Evolutionary conservation across 2,888 invertebrate genomes (phyloP).

Genomic region (Drosophila helvetica): DNA sequence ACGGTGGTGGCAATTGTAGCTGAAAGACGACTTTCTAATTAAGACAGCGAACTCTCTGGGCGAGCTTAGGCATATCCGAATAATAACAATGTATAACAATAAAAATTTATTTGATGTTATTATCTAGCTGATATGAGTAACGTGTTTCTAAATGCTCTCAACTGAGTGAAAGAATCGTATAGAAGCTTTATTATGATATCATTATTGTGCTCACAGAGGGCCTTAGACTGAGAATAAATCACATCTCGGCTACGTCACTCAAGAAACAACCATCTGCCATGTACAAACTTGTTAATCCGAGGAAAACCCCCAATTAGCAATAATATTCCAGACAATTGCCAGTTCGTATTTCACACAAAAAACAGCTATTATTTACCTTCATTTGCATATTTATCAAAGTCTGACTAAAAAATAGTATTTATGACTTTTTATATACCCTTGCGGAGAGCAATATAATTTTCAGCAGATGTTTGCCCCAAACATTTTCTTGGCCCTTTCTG

Average conservation of each 20-base stretch:
- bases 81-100: constrained; percentile 29
- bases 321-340: constrained; percentile 43
- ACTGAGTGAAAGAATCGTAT: constrained; percentile 7
- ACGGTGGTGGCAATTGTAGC: constrained; percentile 19
- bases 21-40: constrained; percentile 54
- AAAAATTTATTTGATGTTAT: constrained; percentile 12
- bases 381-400: constrained; percentile 62
- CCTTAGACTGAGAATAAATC: neutral
- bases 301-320: constrained; percentile 32
- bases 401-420: constrained; percentile 57
- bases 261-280: constrained; percentile 1
- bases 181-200: constrained; percentile 1
- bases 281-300: constrained; percentile 11
- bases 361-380: constrained; percentile 38
- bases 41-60: constrained; percentile 25
- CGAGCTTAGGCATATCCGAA: neutral
- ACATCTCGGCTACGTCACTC: constrained; percentile 19
- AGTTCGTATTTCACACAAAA: constrained; percentile 36
- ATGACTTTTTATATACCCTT: constrained; percentile 6
- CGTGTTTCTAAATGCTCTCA: neutral
- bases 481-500: neutral
- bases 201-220: neutral
- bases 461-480: neutral
- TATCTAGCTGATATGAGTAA: neutral
- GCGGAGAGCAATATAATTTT: neutral